These are phyloP conservation scores for Netelia fuscicornis DNA, from an alignment of 2,888 invertebrate species.

Conservation along the genomic window DNA sequence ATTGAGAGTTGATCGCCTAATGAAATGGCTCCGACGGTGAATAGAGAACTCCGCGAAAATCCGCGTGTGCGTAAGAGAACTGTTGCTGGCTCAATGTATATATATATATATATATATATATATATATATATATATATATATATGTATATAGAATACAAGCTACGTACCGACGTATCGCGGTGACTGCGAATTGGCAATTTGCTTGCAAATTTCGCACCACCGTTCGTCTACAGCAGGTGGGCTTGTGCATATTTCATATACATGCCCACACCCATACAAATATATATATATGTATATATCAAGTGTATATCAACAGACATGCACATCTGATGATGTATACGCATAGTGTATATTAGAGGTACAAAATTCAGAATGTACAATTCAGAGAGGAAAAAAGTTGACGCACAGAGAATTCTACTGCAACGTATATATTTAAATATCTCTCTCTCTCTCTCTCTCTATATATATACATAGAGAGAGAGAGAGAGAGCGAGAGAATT, in stretches of 20 bases:
- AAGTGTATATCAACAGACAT: slow-evolving; percentile 29
- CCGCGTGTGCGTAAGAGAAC: slow-evolving; percentile 44
- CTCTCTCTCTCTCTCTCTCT: no score
- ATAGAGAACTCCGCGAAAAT: slow-evolving; percentile 52
- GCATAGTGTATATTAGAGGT: slow-evolving; percentile 17
- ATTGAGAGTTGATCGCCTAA: slow-evolving; percentile 38
- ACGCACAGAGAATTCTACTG: background rate
- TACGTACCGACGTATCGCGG: slow-evolving; percentile 70
- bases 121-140: slow-evolving; percentile 5
- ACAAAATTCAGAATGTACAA: slow-evolving; percentile 26
- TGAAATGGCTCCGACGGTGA: slow-evolving; percentile 45
- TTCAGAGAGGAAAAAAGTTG: background rate
- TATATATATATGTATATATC: slow-evolving; percentile 19
- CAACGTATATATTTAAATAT: background rate
- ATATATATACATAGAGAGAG: no score
- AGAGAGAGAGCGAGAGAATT: background rate
- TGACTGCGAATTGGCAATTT: slow-evolving; percentile 83
- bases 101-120: no score
- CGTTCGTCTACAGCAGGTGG: slow-evolving; percentile 57
- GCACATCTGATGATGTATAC: slow-evolving; percentile 26
- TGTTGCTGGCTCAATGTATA: background rate
- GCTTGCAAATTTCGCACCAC: slow-evolving; percentile 82
- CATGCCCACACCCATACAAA: background rate
- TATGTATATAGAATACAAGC: slow-evolving; percentile 3
- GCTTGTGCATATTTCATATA: slow-evolving; percentile 19